Conservation (phyloP, 1,140 invertebrate genomes). For the Drosophila ananassae region DNA sequence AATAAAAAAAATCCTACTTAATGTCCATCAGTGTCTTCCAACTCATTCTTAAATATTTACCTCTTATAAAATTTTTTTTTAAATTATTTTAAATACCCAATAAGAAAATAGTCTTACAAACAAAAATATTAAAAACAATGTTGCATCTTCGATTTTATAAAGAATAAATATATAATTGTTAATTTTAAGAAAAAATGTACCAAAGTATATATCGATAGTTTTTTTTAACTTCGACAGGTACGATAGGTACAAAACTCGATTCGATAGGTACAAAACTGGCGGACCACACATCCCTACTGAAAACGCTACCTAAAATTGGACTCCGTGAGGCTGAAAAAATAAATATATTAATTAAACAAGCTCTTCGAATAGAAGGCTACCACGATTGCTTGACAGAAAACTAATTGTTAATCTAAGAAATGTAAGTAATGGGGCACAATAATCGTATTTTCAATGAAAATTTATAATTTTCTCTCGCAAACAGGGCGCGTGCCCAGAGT, state of each 20-base stretch:
- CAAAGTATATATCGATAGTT: not conserved
- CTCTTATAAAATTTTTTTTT: no score
- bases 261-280: not conserved
- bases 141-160: no score
- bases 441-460: constrained; percentile 10
- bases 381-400: not conserved
- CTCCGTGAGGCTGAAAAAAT: constrained; percentile 20
- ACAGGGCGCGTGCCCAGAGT: constrained; percentile 76
- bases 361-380: constrained; percentile 6
- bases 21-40: no score
- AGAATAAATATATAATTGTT: no score
- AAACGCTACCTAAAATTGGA: constrained; percentile 29
- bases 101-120: no score
- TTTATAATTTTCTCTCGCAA: constrained; percentile 2
- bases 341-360: constrained; percentile 27
- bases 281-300: constrained; percentile 15
- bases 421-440: constrained; percentile 25
- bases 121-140: no score
- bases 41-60: no score
- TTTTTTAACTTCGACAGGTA: not conserved
- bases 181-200: not conserved
- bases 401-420: constrained; percentile 10
- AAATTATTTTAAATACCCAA: no score
- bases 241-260: not conserved
- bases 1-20: no score